Evolutionary conservation across 1,140 invertebrate species (phyloP), one percentile per base, ranked within the genome.

Genomic region (Ips nitidus): DNA sequence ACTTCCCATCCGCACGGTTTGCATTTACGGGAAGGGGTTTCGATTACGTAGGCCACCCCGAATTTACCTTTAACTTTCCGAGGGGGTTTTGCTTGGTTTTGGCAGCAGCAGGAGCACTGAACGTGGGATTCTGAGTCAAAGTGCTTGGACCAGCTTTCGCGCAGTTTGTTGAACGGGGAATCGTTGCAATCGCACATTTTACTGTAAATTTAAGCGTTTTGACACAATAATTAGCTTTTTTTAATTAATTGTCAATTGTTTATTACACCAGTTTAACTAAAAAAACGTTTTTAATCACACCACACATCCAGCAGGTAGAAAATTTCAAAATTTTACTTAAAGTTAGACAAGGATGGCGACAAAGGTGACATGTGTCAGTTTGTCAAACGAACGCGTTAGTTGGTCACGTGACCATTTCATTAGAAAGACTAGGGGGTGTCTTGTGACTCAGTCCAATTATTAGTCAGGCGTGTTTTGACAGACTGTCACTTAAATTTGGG

Each of bases 1-100:
- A 77, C 71, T 56, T 78, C 75, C 75, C 77, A 77, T 37, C 75
- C 77, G n/a, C 71, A 70, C 2, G 75, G 75, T 64, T 76, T 73
- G 22, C 66, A 70, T 53, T 69, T 73, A 36, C 66, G 57, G 37
- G 56, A 69, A n/a, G 72, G 72, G 2, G 69, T 73, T 43, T 73
- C 69, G 3, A 73, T 59, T 37, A 71, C 47, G 43, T 73, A 73
- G 39, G 72, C 72, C 4, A 73, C 56, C 8, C 72, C 72, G 45
- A 73, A 73, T 42, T 73, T 73, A 53, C 72, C 72, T 66, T 69
- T 73, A 1, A 64, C 57, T 41, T 66, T 61, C 5, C 41, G 41
- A 55, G 66, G 66, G 6, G 5, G 3, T 4, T 1, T 41, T 41
- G 6, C 6, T 22, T 8, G 8, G 3, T 69, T 63, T 36, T 52